These are phyloP conservation scores for Siderastrea radians DNA, from an alignment of 92 coral and sea anemone genomes.

Conservation along the genomic window DNA sequence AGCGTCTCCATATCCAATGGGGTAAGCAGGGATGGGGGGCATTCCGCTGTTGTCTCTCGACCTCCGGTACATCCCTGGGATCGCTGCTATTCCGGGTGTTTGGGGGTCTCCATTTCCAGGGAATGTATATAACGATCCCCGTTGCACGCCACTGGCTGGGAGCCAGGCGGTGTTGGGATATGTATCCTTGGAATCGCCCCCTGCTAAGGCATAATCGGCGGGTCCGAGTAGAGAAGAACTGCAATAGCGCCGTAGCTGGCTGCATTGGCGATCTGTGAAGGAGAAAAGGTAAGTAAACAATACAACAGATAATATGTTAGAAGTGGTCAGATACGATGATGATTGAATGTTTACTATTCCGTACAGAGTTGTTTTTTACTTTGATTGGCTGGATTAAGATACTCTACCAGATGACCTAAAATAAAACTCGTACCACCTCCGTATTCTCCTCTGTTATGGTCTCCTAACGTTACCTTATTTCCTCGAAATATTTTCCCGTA, in stretches of 20 bases:
- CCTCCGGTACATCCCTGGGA: constrained; percentile 80
- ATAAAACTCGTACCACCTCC: too few relatives aligned
- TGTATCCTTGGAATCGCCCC: constrained; percentile 54
- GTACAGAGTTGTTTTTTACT: too few relatives aligned
- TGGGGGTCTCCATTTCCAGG: constrained; percentile 89
- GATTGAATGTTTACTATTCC: too few relatives aligned
- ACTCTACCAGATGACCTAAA: too few relatives aligned
- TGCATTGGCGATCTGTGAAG: constrained; percentile 86
- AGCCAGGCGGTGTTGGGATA: constrained; percentile 88
- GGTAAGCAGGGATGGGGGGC: constrained; percentile 94
- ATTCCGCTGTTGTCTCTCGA: constrained; percentile 61
- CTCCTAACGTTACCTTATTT: constrained; percentile 71
- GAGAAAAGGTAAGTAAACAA: too few relatives aligned
- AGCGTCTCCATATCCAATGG: constrained; percentile 92
- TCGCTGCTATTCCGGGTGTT: constrained; percentile 88
- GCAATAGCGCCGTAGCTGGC: constrained; percentile 81
- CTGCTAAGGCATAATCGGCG: constrained; percentile 82
- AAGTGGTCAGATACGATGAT: too few relatives aligned
- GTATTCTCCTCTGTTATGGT: too few relatives aligned
- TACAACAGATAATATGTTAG: too few relatives aligned
- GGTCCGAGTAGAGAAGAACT: constrained; percentile 90
- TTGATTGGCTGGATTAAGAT: too few relatives aligned
- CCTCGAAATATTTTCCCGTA: constrained; percentile 91
- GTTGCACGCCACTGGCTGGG: constrained; percentile 90
- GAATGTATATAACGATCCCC: constrained; percentile 83